phyloP scores from a whole-genome alignment of 2,113 vertebrate species.

The Tragelaphus scriptus region DNA sequence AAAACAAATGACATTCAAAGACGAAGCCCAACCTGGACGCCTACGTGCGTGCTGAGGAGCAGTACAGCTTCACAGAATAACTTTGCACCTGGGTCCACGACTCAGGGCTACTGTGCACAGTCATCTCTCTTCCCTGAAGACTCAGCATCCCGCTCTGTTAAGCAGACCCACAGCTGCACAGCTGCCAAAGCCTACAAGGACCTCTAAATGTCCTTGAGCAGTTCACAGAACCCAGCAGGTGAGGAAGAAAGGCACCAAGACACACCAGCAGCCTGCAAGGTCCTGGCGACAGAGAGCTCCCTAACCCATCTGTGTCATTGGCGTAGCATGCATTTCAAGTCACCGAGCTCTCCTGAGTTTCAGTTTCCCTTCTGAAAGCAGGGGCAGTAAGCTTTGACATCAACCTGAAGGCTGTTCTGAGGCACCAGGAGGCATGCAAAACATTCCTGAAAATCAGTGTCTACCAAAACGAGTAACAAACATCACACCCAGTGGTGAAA shows the following conservation, averaged over 20 bases:
- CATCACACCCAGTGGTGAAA: not conserved
- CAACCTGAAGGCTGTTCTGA: not conserved
- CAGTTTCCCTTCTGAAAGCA: not conserved
- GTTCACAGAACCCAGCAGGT: no score
- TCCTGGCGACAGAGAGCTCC: not conserved
- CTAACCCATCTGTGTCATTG: no score
- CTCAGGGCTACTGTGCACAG: accelerated
- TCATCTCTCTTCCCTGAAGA: not conserved
- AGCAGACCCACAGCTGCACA: not conserved
- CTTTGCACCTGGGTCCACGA: not conserved
- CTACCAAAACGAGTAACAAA: not conserved
- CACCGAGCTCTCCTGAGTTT: not conserved
- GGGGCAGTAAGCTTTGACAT: not conserved
- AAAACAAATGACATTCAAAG: not conserved
- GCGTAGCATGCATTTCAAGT: not conserved
- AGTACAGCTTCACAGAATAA: not conserved
- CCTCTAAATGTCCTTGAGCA: not conserved
- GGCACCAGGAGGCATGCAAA: not conserved
- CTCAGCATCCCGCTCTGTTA: not conserved
- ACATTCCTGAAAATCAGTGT: not conserved
- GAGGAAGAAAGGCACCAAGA: not conserved
- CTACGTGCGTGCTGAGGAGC: accelerated
- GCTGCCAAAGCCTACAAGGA: not conserved
- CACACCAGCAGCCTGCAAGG: not conserved
- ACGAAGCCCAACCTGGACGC: not conserved